Evolutionary conservation across 2,113 vertebrate species (phyloP).

Genomic region (Pseudopipra pipra): DNA sequence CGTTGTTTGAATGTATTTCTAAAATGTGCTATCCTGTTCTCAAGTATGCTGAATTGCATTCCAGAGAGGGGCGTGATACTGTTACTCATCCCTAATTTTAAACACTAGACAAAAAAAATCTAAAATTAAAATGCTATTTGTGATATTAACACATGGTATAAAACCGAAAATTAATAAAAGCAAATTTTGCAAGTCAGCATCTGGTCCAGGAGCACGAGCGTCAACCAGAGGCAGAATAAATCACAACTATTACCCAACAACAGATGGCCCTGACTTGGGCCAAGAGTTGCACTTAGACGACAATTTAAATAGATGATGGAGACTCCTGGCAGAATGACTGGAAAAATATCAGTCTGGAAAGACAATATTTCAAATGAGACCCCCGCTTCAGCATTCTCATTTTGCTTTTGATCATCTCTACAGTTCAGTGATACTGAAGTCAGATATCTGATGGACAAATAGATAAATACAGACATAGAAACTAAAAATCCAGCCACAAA

Average conservation of each 20-base stretch:
- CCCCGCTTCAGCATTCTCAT: neutral
- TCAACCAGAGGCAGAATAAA: conserved; percentile 53
- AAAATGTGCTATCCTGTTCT: neutral
- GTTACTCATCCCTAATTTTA: conserved; percentile 42
- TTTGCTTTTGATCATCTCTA: conserved; percentile 21
- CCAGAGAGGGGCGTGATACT: neutral
- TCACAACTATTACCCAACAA: conserved; percentile 48
- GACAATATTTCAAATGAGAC: conserved; percentile 9
- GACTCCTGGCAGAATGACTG: conserved; percentile 38
- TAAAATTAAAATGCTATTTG: conserved; percentile 37
- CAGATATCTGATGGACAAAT: neutral
- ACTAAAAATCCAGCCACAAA: neutral
- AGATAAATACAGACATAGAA: neutral
- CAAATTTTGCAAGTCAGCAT: conserved; percentile 54
- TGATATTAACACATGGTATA: conserved; percentile 29
- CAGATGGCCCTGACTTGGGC: conserved; percentile 41
- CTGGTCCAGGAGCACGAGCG: conserved; percentile 7
- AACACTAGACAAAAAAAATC: neutral
- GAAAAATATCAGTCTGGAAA: conserved; percentile 56
- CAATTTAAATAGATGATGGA: conserved; percentile 32
- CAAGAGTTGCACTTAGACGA: conserved; percentile 38
- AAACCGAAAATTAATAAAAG: conserved; percentile 44
- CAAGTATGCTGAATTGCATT: neutral
- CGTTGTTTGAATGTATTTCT: neutral
- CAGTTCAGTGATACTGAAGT: neutral